These are phyloP conservation scores for Heteromormyrus szaboi DNA, from an alignment of 2,797 vertebrate genomes.

Conservation along the genomic window DNA sequence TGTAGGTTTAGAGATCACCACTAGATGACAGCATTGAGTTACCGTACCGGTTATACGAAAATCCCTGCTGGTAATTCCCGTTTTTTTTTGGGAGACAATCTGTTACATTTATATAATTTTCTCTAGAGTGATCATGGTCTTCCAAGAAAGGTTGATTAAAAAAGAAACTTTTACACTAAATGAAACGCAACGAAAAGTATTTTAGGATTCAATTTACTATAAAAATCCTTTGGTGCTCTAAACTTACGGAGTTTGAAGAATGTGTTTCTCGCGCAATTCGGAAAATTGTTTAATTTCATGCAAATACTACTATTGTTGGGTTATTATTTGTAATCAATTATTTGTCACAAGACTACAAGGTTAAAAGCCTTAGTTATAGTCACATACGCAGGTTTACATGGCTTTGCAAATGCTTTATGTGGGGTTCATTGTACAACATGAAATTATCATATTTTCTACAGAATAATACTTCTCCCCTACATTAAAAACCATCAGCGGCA, in stretches of 20 bases:
- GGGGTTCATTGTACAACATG: neutral
- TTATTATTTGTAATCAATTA: neutral
- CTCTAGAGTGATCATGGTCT: slow-evolving; percentile 18
- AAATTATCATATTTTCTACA: slow-evolving; percentile 9
- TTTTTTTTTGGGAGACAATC: neutral
- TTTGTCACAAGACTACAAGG: neutral
- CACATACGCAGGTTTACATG: neutral
- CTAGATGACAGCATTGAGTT: slow-evolving; percentile 34
- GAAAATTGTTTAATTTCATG: neutral
- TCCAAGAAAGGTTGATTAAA: slow-evolving; percentile 13
- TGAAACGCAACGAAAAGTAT: neutral
- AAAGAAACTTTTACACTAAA: slow-evolving; percentile 8
- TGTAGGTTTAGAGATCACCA: slow-evolving; percentile 11
- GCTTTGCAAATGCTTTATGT: slow-evolving; percentile 10
- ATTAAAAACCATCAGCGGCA: slow-evolving; percentile 22
- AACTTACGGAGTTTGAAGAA: neutral
- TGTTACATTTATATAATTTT: slow-evolving; percentile 12
- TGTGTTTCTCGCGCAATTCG: neutral
- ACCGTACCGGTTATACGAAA: neutral
- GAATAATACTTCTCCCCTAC: neutral
- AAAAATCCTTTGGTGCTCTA: neutral
- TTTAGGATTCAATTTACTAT: neutral
- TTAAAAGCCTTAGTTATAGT: slow-evolving; percentile 7
- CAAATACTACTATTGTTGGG: neutral
- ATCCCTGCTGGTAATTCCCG: neutral